phyloP scores from a whole-genome alignment of 2,113 vertebrate genomes.

The Uria lomvia region DNA sequence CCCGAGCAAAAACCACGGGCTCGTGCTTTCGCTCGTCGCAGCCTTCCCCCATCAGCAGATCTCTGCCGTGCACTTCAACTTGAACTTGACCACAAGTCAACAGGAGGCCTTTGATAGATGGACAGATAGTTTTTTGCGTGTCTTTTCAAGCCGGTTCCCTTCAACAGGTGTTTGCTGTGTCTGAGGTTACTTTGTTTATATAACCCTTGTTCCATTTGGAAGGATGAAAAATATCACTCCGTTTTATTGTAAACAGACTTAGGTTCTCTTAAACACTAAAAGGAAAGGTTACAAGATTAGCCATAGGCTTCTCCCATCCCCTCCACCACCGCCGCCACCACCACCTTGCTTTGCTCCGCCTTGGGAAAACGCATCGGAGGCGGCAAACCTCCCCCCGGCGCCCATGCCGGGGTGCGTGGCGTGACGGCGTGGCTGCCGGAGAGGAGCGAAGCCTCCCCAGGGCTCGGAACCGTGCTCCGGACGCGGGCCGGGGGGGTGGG shows the following conservation, averaged over 20 bases:
- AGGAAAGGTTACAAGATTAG: constrained; percentile 82
- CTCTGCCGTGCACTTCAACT: neutral
- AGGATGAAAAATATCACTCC: constrained; percentile 78
- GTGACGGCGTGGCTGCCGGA: neutral
- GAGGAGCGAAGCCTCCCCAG: fast-evolving
- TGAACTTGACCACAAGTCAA: constrained; percentile 52
- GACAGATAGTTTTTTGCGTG: neutral
- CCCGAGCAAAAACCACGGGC: neutral
- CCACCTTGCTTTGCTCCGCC: constrained; percentile 34
- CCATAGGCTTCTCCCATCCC: constrained; percentile 50
- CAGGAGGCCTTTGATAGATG: constrained; percentile 1
- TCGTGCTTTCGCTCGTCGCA: neutral
- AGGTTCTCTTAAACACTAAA: constrained; percentile 73
- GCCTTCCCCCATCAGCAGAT: neutral
- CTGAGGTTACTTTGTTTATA: constrained; percentile 83
- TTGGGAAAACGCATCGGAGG: neutral
- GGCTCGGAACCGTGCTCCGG: neutral
- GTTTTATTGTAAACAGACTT: constrained; percentile 81
- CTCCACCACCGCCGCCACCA: neutral
- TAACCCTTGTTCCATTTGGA: constrained; percentile 86
- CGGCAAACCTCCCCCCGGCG: neutral
- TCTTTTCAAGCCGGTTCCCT: constrained; percentile 43
- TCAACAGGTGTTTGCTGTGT: constrained; percentile 90
- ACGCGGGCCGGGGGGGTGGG: neutral
- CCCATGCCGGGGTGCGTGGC: neutral